Percentiles rank a stretch among this genome's conserved stretches.
Evolutionary conservation across 2,888 invertebrate species (phyloP).

Genomic region (Synergus umbraculus): DNA sequence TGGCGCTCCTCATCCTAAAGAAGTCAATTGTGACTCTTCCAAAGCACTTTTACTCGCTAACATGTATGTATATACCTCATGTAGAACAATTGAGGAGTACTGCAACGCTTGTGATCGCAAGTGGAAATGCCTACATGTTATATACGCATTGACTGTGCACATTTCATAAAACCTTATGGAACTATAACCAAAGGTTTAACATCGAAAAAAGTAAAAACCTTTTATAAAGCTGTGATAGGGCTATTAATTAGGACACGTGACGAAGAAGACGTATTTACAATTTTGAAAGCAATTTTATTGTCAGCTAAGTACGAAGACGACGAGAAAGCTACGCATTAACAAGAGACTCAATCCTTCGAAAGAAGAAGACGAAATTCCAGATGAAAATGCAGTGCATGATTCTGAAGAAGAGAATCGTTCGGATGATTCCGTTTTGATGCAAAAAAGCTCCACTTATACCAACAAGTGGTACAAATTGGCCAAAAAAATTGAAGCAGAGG

Average conservation of each 20-base stretch:
- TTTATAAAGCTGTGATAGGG: background rate
- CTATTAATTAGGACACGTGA: background rate
- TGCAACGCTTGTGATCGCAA: conserved; percentile 6
- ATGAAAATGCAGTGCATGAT: background rate
- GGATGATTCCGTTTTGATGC: background rate
- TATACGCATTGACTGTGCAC: background rate
- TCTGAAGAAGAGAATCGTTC: background rate
- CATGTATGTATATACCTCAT: background rate
- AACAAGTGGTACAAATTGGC: background rate
- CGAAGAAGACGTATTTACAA: background rate
- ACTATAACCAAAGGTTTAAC: background rate
- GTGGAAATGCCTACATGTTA: background rate
- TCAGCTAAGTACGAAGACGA: background rate
- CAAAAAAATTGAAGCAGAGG: too few relatives aligned
- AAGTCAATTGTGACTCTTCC: background rate
- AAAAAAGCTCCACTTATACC: background rate
- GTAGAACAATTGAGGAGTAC: background rate
- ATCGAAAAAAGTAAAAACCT: background rate
- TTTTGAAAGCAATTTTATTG: background rate
- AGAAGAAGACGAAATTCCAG: background rate
- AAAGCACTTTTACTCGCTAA: background rate
- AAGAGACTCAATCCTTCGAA: background rate
- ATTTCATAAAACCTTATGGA: background rate
- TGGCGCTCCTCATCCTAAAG: background rate
- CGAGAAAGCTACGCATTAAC: background rate